Conservation (phyloP, 2,888 invertebrate species). For the Unio pictorum region DNA sequence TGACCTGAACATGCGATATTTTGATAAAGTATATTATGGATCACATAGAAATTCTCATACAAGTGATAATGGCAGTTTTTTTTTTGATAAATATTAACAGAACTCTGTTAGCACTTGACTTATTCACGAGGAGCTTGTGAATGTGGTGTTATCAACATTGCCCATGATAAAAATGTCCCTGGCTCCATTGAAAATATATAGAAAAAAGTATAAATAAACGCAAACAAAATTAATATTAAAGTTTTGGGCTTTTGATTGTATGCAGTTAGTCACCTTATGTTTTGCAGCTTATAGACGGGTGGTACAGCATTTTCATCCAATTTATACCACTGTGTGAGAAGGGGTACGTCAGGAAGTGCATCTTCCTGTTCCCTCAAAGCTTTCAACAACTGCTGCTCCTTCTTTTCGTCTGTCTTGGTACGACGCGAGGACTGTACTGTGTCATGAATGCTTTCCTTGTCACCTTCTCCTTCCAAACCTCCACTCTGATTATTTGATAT, state of each 20-base stretch:
- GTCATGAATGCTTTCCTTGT: not conserved
- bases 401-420: slow-evolving; percentile 25
- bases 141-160: no score
- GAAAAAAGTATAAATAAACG: not conserved
- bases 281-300: slow-evolving; percentile 56
- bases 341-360: slow-evolving; percentile 61
- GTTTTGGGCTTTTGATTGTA: not conserved
- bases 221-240: not conserved
- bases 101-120: no score
- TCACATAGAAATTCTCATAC: no score
- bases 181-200: no score
- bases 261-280: slow-evolving; percentile 49
- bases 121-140: no score
- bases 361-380: slow-evolving; percentile 46
- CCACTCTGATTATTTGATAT: slow-evolving; percentile 4
- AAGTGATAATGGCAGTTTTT: no score
- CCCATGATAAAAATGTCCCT: no score
- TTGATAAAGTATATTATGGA: no score
- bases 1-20: no score
- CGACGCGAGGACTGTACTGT: slow-evolving; percentile 1
- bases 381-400: slow-evolving; percentile 38
- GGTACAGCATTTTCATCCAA: slow-evolving; percentile 68
- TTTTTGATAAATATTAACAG: no score
- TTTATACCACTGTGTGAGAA: slow-evolving; percentile 70
- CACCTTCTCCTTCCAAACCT: not conserved